Evolutionary conservation across 2,113 vertebrate genomes (phyloP), one percentile per base, ranked within the genome.

Genomic region (Donacobius atricapilla): DNA sequence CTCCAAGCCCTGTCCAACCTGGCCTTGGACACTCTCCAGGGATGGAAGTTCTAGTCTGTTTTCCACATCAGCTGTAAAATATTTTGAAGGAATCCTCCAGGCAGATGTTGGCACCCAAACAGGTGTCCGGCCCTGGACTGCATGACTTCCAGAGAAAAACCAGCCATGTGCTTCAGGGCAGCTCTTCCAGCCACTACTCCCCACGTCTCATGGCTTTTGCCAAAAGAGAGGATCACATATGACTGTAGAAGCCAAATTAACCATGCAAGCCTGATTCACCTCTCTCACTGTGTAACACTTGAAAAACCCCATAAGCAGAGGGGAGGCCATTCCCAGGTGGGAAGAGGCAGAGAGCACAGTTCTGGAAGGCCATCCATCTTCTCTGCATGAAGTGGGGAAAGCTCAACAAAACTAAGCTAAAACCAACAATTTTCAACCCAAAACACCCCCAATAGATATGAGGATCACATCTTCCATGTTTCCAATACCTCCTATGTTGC

Each of bases 1-100:
- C 31, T 73, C 68, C 40, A 72, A 48, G 31, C 7, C 21, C 31
- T 0, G 0, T 17, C 56, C 56, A 45, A 6, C 27, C 13, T 0
- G 1, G 40, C 40, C 48, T 24, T 15, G 45, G 45, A 28, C 54
- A 69, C 22, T 69, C 60, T 12, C 33, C 45, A 69, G 45, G 27
- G 10, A 45, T 37, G 18, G 63, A 69, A 60, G 18, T 20, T 60
- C 7, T 5, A 2, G 15, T 11, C 24, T 44, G 33, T 30, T 79
- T 61, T 42, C 54, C 70, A 27, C 22, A 10, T 25, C n/a, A 70
- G 18, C 57, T 39, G n/a, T 35, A 39, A 64, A 25, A 24, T 25
- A 13, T 37, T 61, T 22, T 65, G 71, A 24, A 69, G 13, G 28
- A 58, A 56, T 25, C 12, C 45, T 54, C n/a, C 33, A 33, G 60